These are phyloP conservation scores for Hippoglossus stenolepis DNA, from an alignment of 2,113 vertebrate genomes.

Conservation along the genomic window DNA sequence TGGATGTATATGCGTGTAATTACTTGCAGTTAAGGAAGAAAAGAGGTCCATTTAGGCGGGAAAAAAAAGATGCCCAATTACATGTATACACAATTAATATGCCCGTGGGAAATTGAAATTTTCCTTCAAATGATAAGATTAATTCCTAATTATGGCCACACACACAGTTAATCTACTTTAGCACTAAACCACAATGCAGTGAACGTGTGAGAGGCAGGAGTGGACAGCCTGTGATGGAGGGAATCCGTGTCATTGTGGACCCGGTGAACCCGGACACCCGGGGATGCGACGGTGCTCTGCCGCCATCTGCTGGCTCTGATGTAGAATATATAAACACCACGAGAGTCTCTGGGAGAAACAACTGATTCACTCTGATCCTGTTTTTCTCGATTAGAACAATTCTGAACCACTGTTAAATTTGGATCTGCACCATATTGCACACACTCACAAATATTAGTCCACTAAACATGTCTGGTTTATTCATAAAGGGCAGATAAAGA, in stretches of 20 bases:
- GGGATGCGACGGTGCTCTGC: conserved; percentile 27
- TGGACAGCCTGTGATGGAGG: conserved; percentile 70
- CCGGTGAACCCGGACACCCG: conserved; percentile 60
- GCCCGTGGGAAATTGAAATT: conserved; percentile 75
- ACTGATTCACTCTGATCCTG: too few relatives aligned
- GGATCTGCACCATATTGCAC: too few relatives aligned
- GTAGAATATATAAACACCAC: accelerated
- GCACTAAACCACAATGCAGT: conserved; percentile 44
- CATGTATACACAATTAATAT: conserved; percentile 73
- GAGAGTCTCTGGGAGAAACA: neutral
- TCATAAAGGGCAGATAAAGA: too few relatives aligned
- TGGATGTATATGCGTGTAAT: conserved; percentile 57
- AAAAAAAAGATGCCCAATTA: conserved; percentile 69
- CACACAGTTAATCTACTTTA: conserved; percentile 63
- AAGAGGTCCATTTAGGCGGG: conserved; percentile 60
- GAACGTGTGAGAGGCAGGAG: conserved; percentile 56
- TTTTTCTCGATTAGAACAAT: too few relatives aligned
- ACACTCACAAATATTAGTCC: too few relatives aligned
- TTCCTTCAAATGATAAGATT: conserved; percentile 75
- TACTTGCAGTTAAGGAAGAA: conserved; percentile 46
- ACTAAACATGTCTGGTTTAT: too few relatives aligned
- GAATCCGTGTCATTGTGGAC: conserved; percentile 73
- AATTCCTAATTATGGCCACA: conserved; percentile 74
- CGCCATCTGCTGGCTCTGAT: conserved; percentile 64
- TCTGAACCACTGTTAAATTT: too few relatives aligned